Evolutionary conservation across 2,797 vertebrate genomes (phyloP).

Genomic region (Xiphorhynchus erythropygius): DNA sequence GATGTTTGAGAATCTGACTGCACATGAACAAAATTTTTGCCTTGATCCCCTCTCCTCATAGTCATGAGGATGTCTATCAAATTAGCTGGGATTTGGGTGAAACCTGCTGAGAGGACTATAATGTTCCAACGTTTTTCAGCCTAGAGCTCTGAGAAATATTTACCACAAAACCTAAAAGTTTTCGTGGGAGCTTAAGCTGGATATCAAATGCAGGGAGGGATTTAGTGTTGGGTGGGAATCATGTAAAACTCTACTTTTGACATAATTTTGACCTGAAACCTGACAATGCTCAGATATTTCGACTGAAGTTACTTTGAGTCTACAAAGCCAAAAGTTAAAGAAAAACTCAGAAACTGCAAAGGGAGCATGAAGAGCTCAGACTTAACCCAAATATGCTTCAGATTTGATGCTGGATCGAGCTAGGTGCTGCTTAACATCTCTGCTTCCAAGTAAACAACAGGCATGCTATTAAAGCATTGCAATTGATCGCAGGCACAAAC

Average conservation of each 20-base stretch:
- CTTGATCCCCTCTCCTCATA: not conserved
- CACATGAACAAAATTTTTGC: not conserved
- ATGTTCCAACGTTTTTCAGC: not conserved
- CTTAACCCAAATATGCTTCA: not conserved
- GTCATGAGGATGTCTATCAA: not conserved
- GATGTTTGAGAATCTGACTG: not conserved
- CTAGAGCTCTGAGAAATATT: not conserved
- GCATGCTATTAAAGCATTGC: not conserved
- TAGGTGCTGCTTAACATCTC: not conserved
- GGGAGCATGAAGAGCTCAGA: not conserved
- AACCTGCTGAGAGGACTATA: not conserved
- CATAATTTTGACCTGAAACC: slow-evolving; percentile 28
- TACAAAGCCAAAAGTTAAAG: not conserved
- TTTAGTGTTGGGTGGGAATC: not conserved
- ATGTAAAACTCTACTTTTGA: slow-evolving; percentile 34
- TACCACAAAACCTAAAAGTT: not conserved
- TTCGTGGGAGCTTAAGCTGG: not conserved
- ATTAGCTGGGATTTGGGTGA: not conserved
- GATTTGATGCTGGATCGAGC: not conserved
- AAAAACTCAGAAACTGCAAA: not conserved
- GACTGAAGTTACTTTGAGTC: not conserved
- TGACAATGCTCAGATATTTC: slow-evolving; percentile 17
- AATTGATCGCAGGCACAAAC: not conserved
- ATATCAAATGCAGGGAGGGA: not conserved
- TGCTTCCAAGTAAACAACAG: not conserved